Evolutionary conservation across 2,113 vertebrate genomes (phyloP).

Genomic region (Toxotes chatareus): DNA sequence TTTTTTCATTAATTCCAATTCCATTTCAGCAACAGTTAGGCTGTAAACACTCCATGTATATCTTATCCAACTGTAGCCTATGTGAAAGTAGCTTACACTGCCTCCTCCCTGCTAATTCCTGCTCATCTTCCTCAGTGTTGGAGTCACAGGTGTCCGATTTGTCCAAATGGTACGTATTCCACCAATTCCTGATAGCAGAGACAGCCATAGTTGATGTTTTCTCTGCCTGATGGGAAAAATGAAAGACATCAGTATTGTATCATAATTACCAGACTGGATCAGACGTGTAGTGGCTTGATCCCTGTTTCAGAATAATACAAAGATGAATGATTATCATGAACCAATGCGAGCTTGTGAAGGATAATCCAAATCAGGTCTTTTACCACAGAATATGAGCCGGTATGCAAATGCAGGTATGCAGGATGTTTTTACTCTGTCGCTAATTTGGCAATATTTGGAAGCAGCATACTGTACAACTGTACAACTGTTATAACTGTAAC

Average conservation of each 20-base stretch:
- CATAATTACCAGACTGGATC: background rate
- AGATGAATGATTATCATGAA: background rate
- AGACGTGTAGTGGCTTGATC: background rate
- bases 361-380: no score
- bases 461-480: background rate
- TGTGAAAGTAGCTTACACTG: conserved; percentile 71
- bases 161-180: conserved; percentile 42
- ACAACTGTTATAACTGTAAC: no score
- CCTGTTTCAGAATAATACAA: background rate
- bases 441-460: background rate
- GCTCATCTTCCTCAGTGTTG: conserved; percentile 64
- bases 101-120: conserved; percentile 65
- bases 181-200: conserved; percentile 60
- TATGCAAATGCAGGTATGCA: background rate
- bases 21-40: background rate
- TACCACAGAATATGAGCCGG: background rate
- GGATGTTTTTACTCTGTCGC: background rate
- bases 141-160: conserved; percentile 67
- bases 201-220: conserved; percentile 11
- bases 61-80: background rate
- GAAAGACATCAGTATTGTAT: background rate
- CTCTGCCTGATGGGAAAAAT: conserved; percentile 28
- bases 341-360: no score
- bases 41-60: background rate
- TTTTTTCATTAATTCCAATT: background rate